Percentiles rank a stretch among this genome's conserved stretches.
Evolutionary conservation across 1,140 invertebrate genomes (phyloP).

Genomic region (Apolygus lucorum): DNA sequence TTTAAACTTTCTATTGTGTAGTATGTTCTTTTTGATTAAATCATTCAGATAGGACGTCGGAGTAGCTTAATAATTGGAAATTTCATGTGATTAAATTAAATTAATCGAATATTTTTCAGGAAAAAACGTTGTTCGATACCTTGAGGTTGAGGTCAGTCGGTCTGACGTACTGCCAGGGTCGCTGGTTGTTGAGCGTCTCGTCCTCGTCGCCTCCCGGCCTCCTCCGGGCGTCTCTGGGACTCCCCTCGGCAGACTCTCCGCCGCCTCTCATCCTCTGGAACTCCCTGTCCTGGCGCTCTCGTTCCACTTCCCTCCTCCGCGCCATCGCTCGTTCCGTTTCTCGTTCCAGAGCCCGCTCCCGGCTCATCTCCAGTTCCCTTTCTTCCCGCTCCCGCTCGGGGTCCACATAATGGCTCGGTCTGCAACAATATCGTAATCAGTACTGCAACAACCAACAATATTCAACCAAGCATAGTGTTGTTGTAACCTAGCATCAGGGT

Average conservation of each 20-base stretch:
- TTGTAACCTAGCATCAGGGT: no score
- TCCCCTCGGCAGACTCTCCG: not conserved
- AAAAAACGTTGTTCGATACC: not conserved
- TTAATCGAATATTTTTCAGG: not conserved
- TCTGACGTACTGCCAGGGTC: conserved; percentile 5
- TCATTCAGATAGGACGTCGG: no score
- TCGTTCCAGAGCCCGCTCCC: not conserved
- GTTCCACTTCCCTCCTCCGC: not conserved
- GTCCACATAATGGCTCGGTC: no score
- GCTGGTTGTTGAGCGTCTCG: not conserved
- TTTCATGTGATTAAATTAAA: not conserved
- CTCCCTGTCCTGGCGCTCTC: not conserved
- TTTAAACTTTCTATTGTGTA: no score
- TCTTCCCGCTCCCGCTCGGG: no score
- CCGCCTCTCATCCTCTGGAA: not conserved
- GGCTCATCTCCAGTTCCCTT: no score
- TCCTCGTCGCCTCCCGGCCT: no score
- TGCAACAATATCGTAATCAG: no score
- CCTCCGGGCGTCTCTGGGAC: no score
- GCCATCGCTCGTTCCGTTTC: not conserved
- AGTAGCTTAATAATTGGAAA: not conserved
- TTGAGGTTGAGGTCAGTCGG: not conserved
- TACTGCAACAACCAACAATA: no score
- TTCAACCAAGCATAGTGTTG: no score
- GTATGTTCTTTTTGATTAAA: no score